Percentiles rank a stretch among this genome's conserved stretches.
Conservation (phyloP, 2,113 vertebrate genomes). For the Pterophyllum scalare region DNA sequence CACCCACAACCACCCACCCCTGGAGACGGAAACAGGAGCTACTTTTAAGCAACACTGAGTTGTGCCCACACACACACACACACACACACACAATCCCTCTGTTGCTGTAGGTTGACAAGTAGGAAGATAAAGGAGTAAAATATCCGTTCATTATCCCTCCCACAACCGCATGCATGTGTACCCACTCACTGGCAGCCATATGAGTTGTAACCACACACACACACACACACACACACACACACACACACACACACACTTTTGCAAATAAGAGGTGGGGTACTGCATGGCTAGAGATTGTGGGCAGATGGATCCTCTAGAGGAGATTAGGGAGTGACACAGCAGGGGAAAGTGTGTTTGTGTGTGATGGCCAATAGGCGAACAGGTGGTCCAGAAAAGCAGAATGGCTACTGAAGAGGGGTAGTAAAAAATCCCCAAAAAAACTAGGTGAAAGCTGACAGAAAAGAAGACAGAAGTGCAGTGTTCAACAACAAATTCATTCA, state of each 20-base stretch:
- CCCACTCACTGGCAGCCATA: conserved; percentile 33
- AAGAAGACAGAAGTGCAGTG: neutral
- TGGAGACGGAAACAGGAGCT: conserved; percentile 31
- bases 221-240: conserved; percentile 36
- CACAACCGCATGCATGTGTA: conserved; percentile 20
- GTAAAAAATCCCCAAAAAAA: neutral
- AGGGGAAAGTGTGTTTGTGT: conserved; percentile 15
- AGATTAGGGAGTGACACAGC: conserved; percentile 50
- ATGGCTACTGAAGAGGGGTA: neutral
- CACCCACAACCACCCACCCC: conserved; percentile 38
- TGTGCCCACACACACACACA: conserved; percentile 16
- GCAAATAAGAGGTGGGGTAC: conserved; percentile 29
- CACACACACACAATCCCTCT: conserved; percentile 21
- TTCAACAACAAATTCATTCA: neutral
- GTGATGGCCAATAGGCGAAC: conserved; percentile 12
- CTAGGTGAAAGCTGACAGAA: neutral
- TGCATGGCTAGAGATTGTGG: conserved; percentile 54
- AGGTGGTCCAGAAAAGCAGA: conserved; percentile 32
- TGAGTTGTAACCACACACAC: conserved; percentile 7
- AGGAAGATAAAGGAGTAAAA: conserved; percentile 49
- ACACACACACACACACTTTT: conserved; percentile 19
- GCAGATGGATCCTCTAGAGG: conserved; percentile 71
- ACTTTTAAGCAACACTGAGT: conserved; percentile 12
- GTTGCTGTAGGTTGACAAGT: conserved; percentile 59
- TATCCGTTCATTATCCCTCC: conserved; percentile 46